phyloP scores from a whole-genome alignment of 2,888 invertebrate genomes.

The Sisyra terminalis region DNA sequence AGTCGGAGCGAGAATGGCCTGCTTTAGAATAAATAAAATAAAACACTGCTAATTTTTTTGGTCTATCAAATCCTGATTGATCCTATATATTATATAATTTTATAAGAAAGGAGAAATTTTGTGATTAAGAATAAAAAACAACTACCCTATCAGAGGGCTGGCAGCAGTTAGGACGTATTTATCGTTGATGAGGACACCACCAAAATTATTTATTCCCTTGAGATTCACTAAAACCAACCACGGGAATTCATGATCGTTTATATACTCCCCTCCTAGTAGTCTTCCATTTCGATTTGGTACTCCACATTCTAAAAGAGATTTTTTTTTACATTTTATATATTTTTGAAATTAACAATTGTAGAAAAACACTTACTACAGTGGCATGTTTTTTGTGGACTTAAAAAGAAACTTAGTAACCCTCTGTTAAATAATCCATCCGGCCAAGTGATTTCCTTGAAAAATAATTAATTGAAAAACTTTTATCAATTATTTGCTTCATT shows the following conservation, averaged over 20 bases:
- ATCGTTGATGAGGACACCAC: conserved; percentile 37
- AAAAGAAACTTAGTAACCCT: conserved; percentile 8
- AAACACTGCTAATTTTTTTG: too few relatives aligned
- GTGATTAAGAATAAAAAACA: background rate
- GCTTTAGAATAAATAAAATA: too few relatives aligned
- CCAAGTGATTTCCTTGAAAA: too few relatives aligned
- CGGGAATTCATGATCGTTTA: conserved; percentile 34
- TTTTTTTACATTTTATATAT: background rate
- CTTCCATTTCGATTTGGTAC: conserved; percentile 27
- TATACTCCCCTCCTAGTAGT: conserved; percentile 30
- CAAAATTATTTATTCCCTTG: conserved; percentile 21
- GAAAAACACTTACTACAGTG: conserved; percentile 11
- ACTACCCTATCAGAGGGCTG: conserved; percentile 31
- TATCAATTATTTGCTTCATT: too few relatives aligned
- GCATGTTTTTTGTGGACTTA: conserved; percentile 7
- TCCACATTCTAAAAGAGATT: conserved; percentile 26
- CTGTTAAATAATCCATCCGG: background rate
- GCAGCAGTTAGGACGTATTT: conserved; percentile 38
- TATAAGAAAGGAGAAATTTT: background rate
- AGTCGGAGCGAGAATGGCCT: too few relatives aligned
- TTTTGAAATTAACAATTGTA: conserved; percentile 1
- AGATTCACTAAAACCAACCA: conserved; percentile 34
- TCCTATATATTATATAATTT: too few relatives aligned
- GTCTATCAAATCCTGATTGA: background rate
- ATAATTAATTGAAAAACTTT: too few relatives aligned